These are phyloP conservation scores for Camelus bactrianus DNA, from an alignment of 2,113 vertebrate genomes.

Conservation along the genomic window DNA sequence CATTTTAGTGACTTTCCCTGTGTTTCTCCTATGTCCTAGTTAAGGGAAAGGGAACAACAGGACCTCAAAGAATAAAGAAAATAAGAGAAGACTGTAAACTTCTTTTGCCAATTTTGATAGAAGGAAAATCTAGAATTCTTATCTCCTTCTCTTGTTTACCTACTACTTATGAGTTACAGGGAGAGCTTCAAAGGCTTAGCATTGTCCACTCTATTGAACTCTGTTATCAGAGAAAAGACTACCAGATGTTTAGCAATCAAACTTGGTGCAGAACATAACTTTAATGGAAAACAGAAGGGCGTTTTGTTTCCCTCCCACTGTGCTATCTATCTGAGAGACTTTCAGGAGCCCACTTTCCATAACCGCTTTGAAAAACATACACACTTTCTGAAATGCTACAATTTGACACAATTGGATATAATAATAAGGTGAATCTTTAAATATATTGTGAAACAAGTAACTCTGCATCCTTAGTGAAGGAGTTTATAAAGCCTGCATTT, in stretches of 20 bases:
- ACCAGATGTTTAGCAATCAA: slow-evolving; percentile 82
- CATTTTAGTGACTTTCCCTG: neutral
- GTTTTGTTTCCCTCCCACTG: slow-evolving; percentile 73
- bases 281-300: slow-evolving; percentile 83
- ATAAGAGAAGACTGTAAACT: slow-evolving; percentile 2
- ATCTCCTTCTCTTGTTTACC: slow-evolving; percentile 60
- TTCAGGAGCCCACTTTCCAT: slow-evolving; percentile 72
- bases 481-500: slow-evolving; percentile 52
- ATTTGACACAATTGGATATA: slow-evolving; percentile 64
- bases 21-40: neutral
- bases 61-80: slow-evolving; percentile 41
- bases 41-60: neutral
- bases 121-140: slow-evolving; percentile 63
- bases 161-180: slow-evolving; percentile 59
- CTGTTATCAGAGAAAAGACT: slow-evolving; percentile 79
- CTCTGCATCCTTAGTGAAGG: slow-evolving; percentile 17
- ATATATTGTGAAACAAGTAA: slow-evolving; percentile 63
- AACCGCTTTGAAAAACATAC: slow-evolving; percentile 63
- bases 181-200: slow-evolving; percentile 75
- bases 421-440: slow-evolving; percentile 62
- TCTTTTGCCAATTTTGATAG: slow-evolving; percentile 61
- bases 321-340: slow-evolving; percentile 76
- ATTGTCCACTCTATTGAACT: slow-evolving; percentile 69
- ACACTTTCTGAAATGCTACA: slow-evolving; percentile 65
- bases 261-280: slow-evolving; percentile 80